These are phyloP conservation scores for Scaeva pyrastri DNA, from an alignment of 2,888 invertebrate species.

Conservation along the genomic window DNA sequence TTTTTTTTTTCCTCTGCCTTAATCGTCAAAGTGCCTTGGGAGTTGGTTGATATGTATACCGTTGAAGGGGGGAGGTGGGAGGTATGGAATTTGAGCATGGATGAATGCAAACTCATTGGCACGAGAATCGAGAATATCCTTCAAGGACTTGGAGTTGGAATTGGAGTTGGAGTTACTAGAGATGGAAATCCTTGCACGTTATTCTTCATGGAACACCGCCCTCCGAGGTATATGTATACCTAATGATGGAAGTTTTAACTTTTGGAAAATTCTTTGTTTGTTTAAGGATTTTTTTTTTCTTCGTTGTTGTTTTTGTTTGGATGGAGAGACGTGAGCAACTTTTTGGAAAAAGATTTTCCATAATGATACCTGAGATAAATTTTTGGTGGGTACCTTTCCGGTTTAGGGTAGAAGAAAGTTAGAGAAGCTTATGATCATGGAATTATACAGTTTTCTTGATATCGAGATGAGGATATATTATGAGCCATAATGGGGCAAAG, in stretches of 20 bases:
- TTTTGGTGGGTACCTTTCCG: background rate
- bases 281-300: background rate
- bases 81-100: conserved; percentile 57
- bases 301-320: conserved; percentile 1
- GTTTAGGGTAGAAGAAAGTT: background rate
- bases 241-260: conserved; percentile 41
- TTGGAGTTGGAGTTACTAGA: too few relatives aligned
- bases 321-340: conserved; percentile 50
- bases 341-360: conserved; percentile 49
- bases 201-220: conserved; percentile 57
- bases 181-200: conserved; percentile 55
- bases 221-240: background rate
- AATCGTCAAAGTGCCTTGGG: conserved; percentile 43
- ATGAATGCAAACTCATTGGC: conserved; percentile 64
- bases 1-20: conserved; percentile 55
- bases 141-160: conserved; percentile 5
- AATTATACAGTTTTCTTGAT: conserved; percentile 36
- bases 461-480: conserved; percentile 37
- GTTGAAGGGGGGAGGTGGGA: too few relatives aligned
- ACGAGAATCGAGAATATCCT: conserved; percentile 45
- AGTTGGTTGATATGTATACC: background rate
- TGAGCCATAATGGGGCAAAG: conserved; percentile 18
- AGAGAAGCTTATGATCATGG: conserved; percentile 31
- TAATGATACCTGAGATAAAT: conserved; percentile 52
- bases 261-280: conserved; percentile 67